Evolutionary conservation across 2,113 vertebrate species (phyloP).

Genomic region (Dipodomys merriami): DNA sequence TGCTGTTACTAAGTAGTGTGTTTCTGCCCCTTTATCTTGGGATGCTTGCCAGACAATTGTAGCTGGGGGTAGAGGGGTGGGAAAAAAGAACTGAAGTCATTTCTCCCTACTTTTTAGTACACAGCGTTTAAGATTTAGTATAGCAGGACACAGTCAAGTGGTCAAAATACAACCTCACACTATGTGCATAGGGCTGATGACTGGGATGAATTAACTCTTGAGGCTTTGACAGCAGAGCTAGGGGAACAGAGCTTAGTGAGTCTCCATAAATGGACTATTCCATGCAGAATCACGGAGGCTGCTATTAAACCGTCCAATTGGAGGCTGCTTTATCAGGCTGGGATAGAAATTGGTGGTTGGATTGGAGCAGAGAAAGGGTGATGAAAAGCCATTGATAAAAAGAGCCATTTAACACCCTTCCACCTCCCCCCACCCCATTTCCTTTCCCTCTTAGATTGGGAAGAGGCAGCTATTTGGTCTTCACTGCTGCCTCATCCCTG

Average conservation of each 20-base stretch:
- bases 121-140: neutral
- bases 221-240: neutral
- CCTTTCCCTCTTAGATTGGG: slow-evolving; percentile 12
- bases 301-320: neutral
- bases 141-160: neutral
- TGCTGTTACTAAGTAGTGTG: neutral
- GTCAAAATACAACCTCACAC: neutral
- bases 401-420: slow-evolving; percentile 27
- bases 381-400: slow-evolving; percentile 60
- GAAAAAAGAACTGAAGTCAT: neutral
- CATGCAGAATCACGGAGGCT: neutral
- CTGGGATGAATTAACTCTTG: neutral
- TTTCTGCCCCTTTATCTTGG: too few species aligned
- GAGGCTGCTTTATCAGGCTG: slow-evolving; percentile 52
- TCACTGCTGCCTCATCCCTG: slow-evolving; percentile 13
- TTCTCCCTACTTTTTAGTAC: neutral
- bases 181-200: neutral
- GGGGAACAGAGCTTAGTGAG: neutral
- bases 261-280: neutral
- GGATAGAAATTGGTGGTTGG: slow-evolving; percentile 29
- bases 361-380: neutral
- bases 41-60: neutral
- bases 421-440: neutral
- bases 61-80: neutral
- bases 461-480: slow-evolving; percentile 39